Evolutionary conservation across 2,113 vertebrate genomes (phyloP), one percentile per base, ranked within the genome.

Genomic region (Elgaria multicarinata): DNA sequence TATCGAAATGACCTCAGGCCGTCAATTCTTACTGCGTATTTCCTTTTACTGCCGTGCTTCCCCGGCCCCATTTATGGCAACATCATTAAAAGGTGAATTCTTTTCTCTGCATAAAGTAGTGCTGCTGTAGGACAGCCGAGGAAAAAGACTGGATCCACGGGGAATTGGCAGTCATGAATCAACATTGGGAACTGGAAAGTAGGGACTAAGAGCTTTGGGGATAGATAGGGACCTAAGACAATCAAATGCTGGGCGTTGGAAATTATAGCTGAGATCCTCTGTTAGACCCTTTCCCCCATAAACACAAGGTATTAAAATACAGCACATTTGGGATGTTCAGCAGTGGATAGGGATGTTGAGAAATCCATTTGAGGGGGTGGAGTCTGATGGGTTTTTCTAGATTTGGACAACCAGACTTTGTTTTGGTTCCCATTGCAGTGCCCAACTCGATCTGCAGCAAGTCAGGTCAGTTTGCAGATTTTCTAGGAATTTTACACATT

Each of bases 1-100:
- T 91, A 85, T 93, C 46, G 86, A 44, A 83, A 88, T 88, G 28
- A 71, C 46, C 24, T 91, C 66, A 82, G 50, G 1, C 1, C 6
- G 84, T 64, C 24, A 72, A 0, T 79, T 90, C 12, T 42, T 83
- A 0, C 2, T 42, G n/a, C 6, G 24, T 83, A 28, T 12, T 90
- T 90, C 62, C 36, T 78, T 78, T 84, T 62, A 71, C 64, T 69
- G 14, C 16, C 42, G n/a, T 90, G 12, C 78, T 50, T 83, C 0
- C 13, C 2, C 67, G 1, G 53, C 0, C 67, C 36, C 58, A 62
- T 33, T 33, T 88, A 72, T 31, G 28, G 1, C 42, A 55, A 4
- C 16, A n/a, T 50, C 76, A 78, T 24, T 2, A 64, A 86, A 53
- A 79, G 42, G 13, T 9, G 14, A 62, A 66, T 82, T 58, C 1